Conservation (phyloP, 2,888 invertebrate genomes). For the Megaustenia siamemsis region DNA sequence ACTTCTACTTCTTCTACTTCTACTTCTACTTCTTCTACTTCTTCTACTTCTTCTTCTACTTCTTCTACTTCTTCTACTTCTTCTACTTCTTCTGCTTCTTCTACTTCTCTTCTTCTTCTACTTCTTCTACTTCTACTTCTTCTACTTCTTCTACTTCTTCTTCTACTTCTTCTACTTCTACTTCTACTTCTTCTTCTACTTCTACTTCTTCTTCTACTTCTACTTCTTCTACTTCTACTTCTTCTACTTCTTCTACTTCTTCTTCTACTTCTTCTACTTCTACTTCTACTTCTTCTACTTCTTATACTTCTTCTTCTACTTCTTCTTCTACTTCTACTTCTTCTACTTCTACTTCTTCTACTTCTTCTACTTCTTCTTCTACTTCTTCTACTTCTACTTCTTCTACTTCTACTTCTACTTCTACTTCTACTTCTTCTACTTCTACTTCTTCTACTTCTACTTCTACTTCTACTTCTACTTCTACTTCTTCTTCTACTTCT, state of each 20-base stretch:
- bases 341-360: too few species aligned
- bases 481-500: slow-evolving; percentile 36
- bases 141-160: slow-evolving; percentile 23
- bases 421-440: slow-evolving; percentile 25
- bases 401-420: slow-evolving; percentile 37
- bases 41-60: slow-evolving; percentile 44
- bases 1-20: slow-evolving; percentile 17
- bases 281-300: too few species aligned
- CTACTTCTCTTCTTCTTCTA: too few species aligned
- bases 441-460: slow-evolving; percentile 31
- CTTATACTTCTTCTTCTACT: too few species aligned
- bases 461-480: slow-evolving; percentile 36
- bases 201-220: slow-evolving; percentile 17
- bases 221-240: slow-evolving; percentile 21
- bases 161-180: slow-evolving; percentile 21
- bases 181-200: slow-evolving; percentile 11
- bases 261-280: neutral
- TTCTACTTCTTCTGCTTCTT: too few species aligned
- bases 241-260: neutral
- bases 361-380: neutral
- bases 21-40: slow-evolving; percentile 31
- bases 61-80: slow-evolving; percentile 40
- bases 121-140: slow-evolving; percentile 44
- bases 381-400: slow-evolving; percentile 19
- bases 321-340: neutral